Conservation (phyloP, 1,140 invertebrate species). For the Temnothorax curvispinosus region DNA sequence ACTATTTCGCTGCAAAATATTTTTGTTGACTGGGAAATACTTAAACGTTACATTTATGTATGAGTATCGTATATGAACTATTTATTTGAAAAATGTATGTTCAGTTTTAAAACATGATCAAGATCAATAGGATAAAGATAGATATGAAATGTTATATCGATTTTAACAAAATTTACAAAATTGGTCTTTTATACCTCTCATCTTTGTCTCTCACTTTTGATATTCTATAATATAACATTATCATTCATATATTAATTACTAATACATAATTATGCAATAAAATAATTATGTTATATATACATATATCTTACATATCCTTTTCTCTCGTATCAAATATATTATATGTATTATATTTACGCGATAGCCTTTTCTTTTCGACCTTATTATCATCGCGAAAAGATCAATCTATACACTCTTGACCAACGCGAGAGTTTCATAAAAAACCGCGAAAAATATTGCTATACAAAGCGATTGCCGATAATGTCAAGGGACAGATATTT, state of each 20-base stretch:
- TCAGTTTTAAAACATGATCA: conserved; percentile 2
- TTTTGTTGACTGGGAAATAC: neutral
- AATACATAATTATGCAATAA: neutral
- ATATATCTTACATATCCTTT: neutral
- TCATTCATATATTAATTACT: neutral
- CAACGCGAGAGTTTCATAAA: neutral
- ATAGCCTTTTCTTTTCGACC: neutral
- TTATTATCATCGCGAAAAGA: neutral
- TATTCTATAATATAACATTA: neutral
- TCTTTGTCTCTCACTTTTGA: neutral
- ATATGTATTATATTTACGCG: neutral
- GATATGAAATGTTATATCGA: neutral
- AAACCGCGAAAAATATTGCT: neutral
- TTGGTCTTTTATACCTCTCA: no score
- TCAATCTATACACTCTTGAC: neutral
- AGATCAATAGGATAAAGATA: neutral
- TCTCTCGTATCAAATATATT: neutral
- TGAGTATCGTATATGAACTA: neutral
- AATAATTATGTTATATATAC: neutral
- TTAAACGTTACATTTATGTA: neutral
- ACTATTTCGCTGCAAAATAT: neutral
- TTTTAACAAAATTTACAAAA: neutral
- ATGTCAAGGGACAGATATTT: conserved; percentile 33
- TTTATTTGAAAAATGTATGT: neutral
- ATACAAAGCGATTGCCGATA: conserved; percentile 34